These are phyloP conservation scores for Hucho hucho DNA, from an alignment of 2,113 vertebrate genomes.

Conservation along the genomic window DNA sequence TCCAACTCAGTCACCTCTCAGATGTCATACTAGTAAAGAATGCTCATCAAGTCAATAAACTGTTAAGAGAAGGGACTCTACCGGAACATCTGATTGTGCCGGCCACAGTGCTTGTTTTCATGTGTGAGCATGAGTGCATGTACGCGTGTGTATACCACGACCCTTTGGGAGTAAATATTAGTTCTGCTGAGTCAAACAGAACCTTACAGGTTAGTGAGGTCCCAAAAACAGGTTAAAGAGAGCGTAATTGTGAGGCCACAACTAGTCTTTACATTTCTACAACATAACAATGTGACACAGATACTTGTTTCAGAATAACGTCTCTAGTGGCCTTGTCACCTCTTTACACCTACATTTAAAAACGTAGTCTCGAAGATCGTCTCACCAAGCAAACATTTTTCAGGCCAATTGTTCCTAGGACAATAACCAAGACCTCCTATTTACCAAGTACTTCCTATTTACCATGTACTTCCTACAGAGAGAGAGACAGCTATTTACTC, in stretches of 20 bases:
- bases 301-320: not conserved
- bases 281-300: not conserved
- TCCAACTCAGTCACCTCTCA: not conserved
- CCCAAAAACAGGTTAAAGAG: not conserved
- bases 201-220: not conserved
- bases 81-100: not conserved
- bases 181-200: not conserved
- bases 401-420: not conserved
- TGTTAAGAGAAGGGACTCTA: not conserved
- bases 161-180: constrained; percentile 7
- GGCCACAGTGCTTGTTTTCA: not conserved
- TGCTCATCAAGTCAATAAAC: too few relatives aligned
- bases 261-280: not conserved
- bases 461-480: not conserved
- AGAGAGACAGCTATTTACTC: not conserved
- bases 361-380: not conserved
- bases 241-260: not conserved
- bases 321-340: not conserved
- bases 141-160: not conserved
- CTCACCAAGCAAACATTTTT: not conserved
- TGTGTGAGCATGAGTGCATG: too few relatives aligned
- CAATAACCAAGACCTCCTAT: not conserved
- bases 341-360: not conserved
- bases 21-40: not conserved
- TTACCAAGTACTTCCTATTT: not conserved